Percentiles rank a stretch among this genome's conserved stretches.
Evolutionary conservation across 2,113 vertebrate genomes (phyloP).

Genomic region (Shinisaurus crocodilurus): DNA sequence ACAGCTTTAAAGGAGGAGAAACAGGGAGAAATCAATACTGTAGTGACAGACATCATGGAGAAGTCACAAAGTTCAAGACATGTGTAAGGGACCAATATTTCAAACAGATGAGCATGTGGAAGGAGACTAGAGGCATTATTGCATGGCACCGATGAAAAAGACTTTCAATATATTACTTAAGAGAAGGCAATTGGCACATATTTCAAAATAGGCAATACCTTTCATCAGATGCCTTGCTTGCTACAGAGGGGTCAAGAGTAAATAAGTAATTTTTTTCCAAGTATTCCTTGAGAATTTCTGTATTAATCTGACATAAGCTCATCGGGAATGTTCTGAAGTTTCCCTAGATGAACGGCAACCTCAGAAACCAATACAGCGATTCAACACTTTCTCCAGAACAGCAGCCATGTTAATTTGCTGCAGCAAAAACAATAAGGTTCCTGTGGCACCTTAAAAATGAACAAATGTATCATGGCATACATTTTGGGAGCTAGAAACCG

Average conservation of each 20-base stretch:
- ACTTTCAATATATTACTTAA: conserved; percentile 18
- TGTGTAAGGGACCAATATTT: conserved; percentile 27
- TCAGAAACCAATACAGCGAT: not conserved
- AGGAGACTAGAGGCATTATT: not conserved
- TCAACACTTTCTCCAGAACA: not conserved
- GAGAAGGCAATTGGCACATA: conserved; percentile 3
- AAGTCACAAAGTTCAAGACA: conserved; percentile 41
- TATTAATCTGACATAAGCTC: not conserved
- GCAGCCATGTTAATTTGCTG: not conserved
- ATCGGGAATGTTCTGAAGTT: not conserved
- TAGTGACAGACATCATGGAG: conserved; percentile 32
- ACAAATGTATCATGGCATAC: not conserved
- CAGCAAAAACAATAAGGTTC: not conserved
- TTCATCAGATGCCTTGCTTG: not conserved
- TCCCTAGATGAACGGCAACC: not conserved
- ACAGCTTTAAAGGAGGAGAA: conserved; percentile 29
- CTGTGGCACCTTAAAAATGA: not conserved
- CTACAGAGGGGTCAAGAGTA: not conserved
- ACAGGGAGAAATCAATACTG: conserved; percentile 33
- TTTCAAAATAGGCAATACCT: conserved; percentile 16
- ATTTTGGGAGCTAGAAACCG: not conserved
- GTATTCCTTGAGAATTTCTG: not conserved
- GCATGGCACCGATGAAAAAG: not conserved
- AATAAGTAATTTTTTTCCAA: not conserved
- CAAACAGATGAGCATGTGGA: conserved; percentile 25